A percentile compares a stretch with the other conserved stretches of the same genome.
Conservation (phyloP, 2,113 vertebrate species). For the Calonectris borealis region DNA sequence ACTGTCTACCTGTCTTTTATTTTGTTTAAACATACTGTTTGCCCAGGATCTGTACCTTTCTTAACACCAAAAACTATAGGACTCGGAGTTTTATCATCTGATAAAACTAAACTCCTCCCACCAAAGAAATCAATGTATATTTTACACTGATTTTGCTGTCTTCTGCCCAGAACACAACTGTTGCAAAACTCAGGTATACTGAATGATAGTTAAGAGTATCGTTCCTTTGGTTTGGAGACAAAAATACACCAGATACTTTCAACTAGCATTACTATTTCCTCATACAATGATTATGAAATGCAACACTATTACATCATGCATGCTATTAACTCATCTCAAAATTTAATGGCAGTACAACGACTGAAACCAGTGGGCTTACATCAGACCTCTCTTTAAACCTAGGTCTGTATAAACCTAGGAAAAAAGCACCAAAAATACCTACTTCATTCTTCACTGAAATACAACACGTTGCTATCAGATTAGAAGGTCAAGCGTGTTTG, state of each 20-base stretch:
- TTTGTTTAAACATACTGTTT: not conserved
- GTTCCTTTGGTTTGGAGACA: not conserved
- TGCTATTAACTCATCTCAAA: not conserved
- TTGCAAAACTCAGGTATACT: not conserved
- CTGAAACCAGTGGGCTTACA: not conserved
- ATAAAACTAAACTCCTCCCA: not conserved
- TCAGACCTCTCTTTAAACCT: not conserved
- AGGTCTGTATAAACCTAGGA: not conserved
- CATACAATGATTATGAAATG: not conserved
- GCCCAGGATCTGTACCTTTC: not conserved
- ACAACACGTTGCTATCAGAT: not conserved
- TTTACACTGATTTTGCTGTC: not conserved
- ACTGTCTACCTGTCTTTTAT: not conserved
- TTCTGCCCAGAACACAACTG: not conserved
- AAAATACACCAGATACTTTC: not conserved
- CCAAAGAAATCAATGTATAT: not conserved
- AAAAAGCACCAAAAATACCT: not conserved
- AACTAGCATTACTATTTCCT: not conserved
- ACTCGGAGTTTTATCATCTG: not conserved
- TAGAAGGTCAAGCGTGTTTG: not conserved
- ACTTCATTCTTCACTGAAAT: not conserved
- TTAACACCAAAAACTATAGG: not conserved
- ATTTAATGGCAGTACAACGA: not conserved
- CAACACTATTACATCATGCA: not conserved
- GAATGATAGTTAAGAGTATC: not conserved